phyloP scores from a whole-genome alignment of 1,140 invertebrate species.

The Pollicipes pollicipes region DNA sequence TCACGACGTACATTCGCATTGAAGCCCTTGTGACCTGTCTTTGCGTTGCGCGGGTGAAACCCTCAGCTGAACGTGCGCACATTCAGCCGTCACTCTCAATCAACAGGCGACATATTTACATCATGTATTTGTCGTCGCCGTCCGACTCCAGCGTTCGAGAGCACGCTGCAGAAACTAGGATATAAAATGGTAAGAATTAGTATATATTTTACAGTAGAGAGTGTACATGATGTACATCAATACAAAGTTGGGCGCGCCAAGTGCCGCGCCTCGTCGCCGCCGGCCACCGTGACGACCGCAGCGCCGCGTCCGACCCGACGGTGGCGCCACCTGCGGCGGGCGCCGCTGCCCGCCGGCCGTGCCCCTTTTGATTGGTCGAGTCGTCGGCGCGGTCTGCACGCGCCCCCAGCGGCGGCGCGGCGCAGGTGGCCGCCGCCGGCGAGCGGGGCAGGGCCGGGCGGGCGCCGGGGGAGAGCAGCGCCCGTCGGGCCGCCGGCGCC shows the following conservation, averaged over 20 bases:
- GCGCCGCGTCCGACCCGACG: background rate
- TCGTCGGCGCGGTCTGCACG: background rate
- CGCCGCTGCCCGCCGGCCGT: too few relatives aligned
- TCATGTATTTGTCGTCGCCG: background rate
- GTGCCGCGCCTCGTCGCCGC: background rate
- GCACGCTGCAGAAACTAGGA: background rate
- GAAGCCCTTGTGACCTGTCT: too few relatives aligned
- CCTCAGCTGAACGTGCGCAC: too few relatives aligned
- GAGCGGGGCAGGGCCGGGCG: too few relatives aligned
- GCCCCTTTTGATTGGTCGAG: background rate
- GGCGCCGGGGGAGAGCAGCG: background rate
- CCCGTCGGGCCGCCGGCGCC: too few relatives aligned
- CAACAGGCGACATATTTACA: too few relatives aligned
- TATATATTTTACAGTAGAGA: background rate
- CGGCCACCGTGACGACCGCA: too few relatives aligned
- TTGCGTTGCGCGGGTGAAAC: too few relatives aligned
- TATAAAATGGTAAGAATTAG: conserved; percentile 2
- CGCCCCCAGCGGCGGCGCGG: too few relatives aligned
- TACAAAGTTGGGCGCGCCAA: background rate
- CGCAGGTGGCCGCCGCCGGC: too few relatives aligned
- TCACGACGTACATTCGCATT: too few relatives aligned
- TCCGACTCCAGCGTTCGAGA: background rate
- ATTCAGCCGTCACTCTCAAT: too few relatives aligned
- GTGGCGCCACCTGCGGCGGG: background rate
- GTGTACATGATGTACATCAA: background rate